A percentile compares a stretch with the other conserved stretches of the same genome.
Conservation (phyloP, 2,888 invertebrate genomes). For the Eugnorisma glareosa region DNA sequence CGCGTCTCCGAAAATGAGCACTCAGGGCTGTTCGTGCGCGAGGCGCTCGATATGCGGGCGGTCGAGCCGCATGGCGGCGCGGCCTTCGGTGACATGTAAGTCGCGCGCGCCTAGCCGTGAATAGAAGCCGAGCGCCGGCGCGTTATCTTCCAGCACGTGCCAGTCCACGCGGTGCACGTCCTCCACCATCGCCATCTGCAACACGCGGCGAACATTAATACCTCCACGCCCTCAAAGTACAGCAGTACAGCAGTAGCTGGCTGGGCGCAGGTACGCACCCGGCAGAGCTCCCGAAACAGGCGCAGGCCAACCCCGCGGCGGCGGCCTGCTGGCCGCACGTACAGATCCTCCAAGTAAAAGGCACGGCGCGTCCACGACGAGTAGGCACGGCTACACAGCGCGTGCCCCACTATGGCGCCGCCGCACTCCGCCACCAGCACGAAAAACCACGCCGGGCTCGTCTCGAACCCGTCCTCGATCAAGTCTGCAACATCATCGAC, state of each 20-base stretch:
- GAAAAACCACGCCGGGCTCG: conserved; percentile 91
- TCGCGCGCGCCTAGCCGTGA: conserved; percentile 91
- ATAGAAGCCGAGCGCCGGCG: conserved; percentile 95
- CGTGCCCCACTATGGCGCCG: conserved; percentile 92
- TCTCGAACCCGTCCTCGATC: conserved; percentile 93
- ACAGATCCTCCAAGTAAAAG: conserved; percentile 96
- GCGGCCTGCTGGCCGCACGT: conserved; percentile 92
- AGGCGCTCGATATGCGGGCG: conserved; percentile 72
- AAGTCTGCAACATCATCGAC: conserved; percentile 84
- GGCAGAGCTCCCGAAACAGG: conserved; percentile 88
- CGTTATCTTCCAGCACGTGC: conserved; percentile 94
- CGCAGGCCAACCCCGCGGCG: conserved; percentile 91
- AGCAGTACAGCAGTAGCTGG: not conserved
- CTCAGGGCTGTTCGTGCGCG: conserved; percentile 48
- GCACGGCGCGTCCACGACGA: conserved; percentile 96
- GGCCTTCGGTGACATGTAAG: conserved; percentile 78
- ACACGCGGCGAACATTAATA: not conserved
- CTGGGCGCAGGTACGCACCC: conserved; percentile 29
- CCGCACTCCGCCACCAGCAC: conserved; percentile 91
- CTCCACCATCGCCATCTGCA: conserved; percentile 82
- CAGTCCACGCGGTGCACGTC: conserved; percentile 93
- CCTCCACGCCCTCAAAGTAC: not conserved
- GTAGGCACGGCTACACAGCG: conserved; percentile 95
- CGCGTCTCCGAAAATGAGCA: too few relatives aligned
- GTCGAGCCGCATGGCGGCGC: conserved; percentile 83